Evolutionary conservation across 1,140 invertebrate genomes (phyloP).

Genomic region (Pteromalus puparum): DNA sequence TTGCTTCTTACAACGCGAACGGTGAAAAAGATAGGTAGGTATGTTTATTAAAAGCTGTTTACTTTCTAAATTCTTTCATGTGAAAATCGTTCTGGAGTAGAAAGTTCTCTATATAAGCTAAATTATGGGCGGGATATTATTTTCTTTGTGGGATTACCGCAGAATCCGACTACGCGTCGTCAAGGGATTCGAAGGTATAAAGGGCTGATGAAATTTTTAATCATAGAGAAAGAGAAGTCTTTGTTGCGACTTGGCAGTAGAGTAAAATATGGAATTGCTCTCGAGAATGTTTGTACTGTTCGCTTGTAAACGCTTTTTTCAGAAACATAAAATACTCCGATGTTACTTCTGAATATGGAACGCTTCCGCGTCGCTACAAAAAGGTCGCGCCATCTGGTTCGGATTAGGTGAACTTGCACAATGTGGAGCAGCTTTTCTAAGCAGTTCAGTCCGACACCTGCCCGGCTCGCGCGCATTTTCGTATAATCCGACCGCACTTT

Average conservation of each 20-base stretch:
- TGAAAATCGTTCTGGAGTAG: background rate
- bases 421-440: background rate
- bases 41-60: slow-evolving; percentile 1
- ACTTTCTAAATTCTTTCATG: slow-evolving; percentile 4
- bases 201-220: background rate
- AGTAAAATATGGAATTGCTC: background rate
- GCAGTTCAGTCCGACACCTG: background rate
- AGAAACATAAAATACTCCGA: no score
- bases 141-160: background rate
- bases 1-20: background rate
- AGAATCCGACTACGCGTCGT: background rate
- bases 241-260: no score
- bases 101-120: background rate
- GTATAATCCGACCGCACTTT: background rate
- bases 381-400: slow-evolving; percentile 2
- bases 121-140: background rate
- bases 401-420: background rate
- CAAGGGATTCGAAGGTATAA: background rate
- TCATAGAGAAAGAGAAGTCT: background rate
- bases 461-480: background rate
- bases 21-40: background rate
- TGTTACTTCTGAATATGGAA: background rate
- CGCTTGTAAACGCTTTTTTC: background rate
- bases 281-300: background rate
- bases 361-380: background rate